Evolutionary conservation across 1,140 invertebrate species (phyloP).

Genomic region (Hydropsyche tenuis): DNA sequence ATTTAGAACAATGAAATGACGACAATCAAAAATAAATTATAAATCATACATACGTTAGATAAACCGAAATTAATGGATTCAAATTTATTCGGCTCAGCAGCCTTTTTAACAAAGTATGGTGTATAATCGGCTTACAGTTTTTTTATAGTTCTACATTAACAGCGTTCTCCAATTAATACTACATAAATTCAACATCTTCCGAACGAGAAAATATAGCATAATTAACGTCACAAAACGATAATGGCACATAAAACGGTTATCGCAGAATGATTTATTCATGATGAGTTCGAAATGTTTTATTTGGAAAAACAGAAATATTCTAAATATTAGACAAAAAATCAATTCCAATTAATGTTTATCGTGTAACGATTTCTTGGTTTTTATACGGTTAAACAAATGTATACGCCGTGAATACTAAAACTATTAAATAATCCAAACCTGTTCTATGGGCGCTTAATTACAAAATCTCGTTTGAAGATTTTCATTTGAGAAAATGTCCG

Average conservation of each 20-base stretch:
- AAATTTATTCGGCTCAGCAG: not conserved
- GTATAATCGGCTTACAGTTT: slow-evolving; percentile 1
- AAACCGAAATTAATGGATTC: no score
- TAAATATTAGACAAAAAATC: no score
- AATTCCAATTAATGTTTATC: no score
- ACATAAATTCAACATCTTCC: not conserved
- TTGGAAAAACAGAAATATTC: no score
- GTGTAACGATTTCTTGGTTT: no score
- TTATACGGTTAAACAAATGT: slow-evolving; percentile 5
- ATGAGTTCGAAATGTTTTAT: no score
- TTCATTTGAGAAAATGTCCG: not conserved
- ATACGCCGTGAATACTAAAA: not conserved
- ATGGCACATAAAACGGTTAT: not conserved
- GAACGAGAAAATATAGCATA: slow-evolving; percentile 1
- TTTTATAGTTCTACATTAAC: no score
- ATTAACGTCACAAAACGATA: not conserved
- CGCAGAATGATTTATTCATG: not conserved
- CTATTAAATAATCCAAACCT: slow-evolving; percentile 10
- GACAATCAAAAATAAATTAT: no score
- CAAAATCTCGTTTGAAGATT: not conserved
- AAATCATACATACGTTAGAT: no score
- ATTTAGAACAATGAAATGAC: no score
- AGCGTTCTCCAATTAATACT: not conserved
- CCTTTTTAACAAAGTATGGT: not conserved
- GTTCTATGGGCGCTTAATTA: slow-evolving; percentile 8